Evolutionary conservation across 64 coral and sea anemone species (phyloP).

Genomic region (Anthopleura sola): DNA sequence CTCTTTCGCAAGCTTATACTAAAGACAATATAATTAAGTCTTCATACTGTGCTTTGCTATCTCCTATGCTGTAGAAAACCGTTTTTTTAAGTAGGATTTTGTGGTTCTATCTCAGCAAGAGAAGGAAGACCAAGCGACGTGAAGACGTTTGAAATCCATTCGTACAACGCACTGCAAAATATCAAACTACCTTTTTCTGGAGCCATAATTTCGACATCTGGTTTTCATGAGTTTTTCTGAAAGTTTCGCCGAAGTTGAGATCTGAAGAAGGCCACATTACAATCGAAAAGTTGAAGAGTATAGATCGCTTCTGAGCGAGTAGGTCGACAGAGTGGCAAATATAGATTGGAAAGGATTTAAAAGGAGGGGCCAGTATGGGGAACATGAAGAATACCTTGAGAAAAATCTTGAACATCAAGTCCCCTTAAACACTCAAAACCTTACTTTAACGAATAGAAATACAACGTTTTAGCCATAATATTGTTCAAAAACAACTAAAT

Average conservation of each 20-base stretch:
- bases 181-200: slow-evolving; percentile 33
- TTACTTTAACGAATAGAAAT: neutral
- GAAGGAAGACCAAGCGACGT: slow-evolving; percentile 4
- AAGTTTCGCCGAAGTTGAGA: neutral
- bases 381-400: neutral
- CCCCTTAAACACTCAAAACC: neutral
- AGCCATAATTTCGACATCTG: slow-evolving; percentile 53
- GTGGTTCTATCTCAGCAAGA: neutral
- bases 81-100: neutral
- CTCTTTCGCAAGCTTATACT: neutral
- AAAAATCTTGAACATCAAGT: neutral
- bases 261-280: slow-evolving; percentile 39
- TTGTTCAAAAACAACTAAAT: neutral
- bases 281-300: neutral
- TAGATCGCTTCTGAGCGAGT: neutral
- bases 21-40: neutral
- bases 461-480: neutral
- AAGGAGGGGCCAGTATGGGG: slow-evolving; percentile 18
- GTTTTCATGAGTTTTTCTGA: slow-evolving; percentile 64
- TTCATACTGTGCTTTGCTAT: neutral
- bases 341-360: slow-evolving; percentile 15
- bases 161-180: neutral
- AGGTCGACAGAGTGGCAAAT: slow-evolving; percentile 23
- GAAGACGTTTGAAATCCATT: slow-evolving; percentile 6
- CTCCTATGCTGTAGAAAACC: neutral